Percentiles rank a stretch among this genome's conserved stretches.
phyloP scores from a whole-genome alignment of 2,888 invertebrate species.

The Agrotis clavis region DNA sequence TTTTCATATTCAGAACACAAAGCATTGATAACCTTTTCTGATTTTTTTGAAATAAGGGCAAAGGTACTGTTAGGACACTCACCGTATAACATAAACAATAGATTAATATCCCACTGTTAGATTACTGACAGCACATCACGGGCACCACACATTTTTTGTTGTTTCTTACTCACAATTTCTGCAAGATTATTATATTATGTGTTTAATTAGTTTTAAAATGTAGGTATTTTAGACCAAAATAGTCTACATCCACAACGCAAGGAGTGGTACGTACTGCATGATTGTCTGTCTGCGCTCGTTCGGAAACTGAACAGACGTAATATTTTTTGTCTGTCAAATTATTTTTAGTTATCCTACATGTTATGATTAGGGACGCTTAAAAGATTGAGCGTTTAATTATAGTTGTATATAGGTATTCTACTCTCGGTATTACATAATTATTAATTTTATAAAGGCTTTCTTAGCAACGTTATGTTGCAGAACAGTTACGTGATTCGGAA shows the following conservation, averaged over 20 bases:
- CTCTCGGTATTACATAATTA: neutral
- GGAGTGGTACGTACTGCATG: conserved; percentile 67
- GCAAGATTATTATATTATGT: conserved; percentile 48
- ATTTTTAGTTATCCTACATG: conserved; percentile 24
- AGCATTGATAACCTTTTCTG: conserved; percentile 47
- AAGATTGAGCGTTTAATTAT: conserved; percentile 17
- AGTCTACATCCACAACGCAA: conserved; percentile 54
- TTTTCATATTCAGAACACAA: conserved; percentile 43
- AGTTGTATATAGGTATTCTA: neutral
- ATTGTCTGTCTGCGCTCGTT: conserved; percentile 59
- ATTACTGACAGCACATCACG: conserved; percentile 34
- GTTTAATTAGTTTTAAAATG: conserved; percentile 31
- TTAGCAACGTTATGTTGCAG: neutral
- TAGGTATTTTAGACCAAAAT: conserved; percentile 46
- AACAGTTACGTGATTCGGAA: conserved; percentile 65
- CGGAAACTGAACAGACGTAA: conserved; percentile 53
- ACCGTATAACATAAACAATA: conserved; percentile 73
- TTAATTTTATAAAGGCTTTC: conserved; percentile 14
- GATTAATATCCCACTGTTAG: conserved; percentile 52
- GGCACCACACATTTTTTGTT: conserved; percentile 33
- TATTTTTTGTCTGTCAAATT: conserved; percentile 46
- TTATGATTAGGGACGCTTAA: conserved; percentile 16
- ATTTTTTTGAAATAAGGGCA: conserved; percentile 63
- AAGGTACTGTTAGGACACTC: conserved; percentile 65
- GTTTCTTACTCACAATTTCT: conserved; percentile 45